Percentiles rank a stretch among this genome's conserved stretches.
These are phyloP conservation scores for Ceratosolen fusciceps DNA, from an alignment of 1,140 invertebrate genomes.

Conservation along the genomic window DNA sequence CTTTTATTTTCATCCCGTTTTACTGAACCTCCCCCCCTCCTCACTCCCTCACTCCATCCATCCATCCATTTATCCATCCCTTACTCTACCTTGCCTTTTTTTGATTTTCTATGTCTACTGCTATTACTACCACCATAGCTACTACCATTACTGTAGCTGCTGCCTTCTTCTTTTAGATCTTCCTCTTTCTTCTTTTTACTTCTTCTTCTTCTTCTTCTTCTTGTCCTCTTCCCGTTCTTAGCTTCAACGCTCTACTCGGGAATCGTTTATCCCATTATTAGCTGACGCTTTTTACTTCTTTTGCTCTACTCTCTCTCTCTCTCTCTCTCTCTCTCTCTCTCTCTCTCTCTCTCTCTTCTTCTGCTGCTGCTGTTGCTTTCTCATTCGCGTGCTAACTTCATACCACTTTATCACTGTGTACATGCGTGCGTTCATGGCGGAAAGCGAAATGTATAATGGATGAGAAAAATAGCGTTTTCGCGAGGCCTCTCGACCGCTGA, in stretches of 20 bases:
- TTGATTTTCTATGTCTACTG: neutral
- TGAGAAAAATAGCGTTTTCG: slow-evolving; percentile 3
- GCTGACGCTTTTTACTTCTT: neutral
- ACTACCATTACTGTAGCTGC: neutral
- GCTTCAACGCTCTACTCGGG: slow-evolving; percentile 17
- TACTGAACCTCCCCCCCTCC: neutral
- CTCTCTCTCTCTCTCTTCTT: neutral
- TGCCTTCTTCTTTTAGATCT: neutral
- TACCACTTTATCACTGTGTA: neutral
- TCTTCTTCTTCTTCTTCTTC: neutral
- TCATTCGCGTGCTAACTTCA: slow-evolving; percentile 25
- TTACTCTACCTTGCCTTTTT: neutral
- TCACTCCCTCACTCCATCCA: neutral
- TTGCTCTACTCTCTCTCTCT: neutral
- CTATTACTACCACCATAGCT: neutral
- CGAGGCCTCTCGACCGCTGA: neutral
- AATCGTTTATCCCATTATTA: slow-evolving; percentile 41
- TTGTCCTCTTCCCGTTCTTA: neutral
- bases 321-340: slow-evolving; percentile 6
- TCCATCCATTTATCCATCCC: too few relatives aligned
- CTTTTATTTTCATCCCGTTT: slow-evolving; percentile 1
- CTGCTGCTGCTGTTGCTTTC: neutral
- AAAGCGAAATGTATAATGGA: neutral
- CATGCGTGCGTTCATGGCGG: neutral
- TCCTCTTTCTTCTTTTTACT: neutral